Conservation (phyloP, 64 coral and sea anemone species). For the Catalaphyllia jardinei region DNA sequence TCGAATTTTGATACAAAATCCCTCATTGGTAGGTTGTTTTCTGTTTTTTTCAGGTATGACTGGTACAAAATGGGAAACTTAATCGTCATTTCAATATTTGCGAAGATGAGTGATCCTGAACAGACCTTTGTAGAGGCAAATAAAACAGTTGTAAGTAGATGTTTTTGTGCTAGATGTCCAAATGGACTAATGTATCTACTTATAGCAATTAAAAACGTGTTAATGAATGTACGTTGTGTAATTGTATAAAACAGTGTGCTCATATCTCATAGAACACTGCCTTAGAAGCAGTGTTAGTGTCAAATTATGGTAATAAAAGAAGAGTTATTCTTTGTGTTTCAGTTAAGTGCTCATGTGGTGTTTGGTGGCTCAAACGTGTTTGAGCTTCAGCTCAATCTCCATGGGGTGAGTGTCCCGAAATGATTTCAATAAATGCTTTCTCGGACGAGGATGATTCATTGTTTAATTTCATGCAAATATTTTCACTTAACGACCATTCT, state of each 20-base stretch:
- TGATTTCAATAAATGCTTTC: neutral
- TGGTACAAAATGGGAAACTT: conserved; percentile 95
- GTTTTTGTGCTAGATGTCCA: neutral
- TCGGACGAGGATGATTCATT: too few relatives aligned
- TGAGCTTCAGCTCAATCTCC: conserved; percentile 40
- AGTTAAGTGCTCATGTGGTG: neutral
- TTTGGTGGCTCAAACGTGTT: conserved; percentile 62
- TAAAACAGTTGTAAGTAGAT: conserved; percentile 73
- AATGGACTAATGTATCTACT: neutral
- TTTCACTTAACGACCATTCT: too few relatives aligned
- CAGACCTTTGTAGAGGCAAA: conserved; percentile 84
- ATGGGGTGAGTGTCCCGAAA: conserved; percentile 40
- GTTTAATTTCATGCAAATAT: too few relatives aligned
- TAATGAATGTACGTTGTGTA: too few relatives aligned
- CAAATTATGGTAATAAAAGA: neutral
- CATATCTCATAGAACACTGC: too few relatives aligned
- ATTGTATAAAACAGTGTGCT: too few relatives aligned
- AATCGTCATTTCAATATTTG: conserved; percentile 89
- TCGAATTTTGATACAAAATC: neutral
- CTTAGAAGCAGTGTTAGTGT: too few relatives aligned
- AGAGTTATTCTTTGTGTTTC: neutral
- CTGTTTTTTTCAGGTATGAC: conserved; percentile 76
- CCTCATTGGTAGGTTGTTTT: neutral
- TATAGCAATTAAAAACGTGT: too few relatives aligned
- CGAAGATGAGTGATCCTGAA: conserved; percentile 82